phyloP scores from a whole-genome alignment of 2,797 vertebrate genomes.

The Cyprinodon diabolis region DNA sequence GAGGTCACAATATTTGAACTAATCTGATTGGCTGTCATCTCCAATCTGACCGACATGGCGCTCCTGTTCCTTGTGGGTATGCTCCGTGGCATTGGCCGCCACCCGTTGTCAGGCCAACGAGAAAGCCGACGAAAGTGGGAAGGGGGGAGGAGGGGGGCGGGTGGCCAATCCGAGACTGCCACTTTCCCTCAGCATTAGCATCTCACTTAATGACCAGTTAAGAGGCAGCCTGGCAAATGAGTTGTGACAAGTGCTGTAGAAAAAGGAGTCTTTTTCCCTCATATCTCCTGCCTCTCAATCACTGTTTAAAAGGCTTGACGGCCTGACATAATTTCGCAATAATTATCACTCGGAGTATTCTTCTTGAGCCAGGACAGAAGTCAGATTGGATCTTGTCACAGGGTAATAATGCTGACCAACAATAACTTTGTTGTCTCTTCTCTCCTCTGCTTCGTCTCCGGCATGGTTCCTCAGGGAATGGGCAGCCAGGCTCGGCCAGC shows the following conservation, averaged over 20 bases:
- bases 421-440: conserved; percentile 82
- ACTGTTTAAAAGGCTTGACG: conserved; percentile 91
- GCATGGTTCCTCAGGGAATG: conserved; percentile 85
- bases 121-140: conserved; percentile 79
- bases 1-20: conserved; percentile 85
- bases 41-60: conserved; percentile 82
- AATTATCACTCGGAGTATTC: conserved; percentile 98
- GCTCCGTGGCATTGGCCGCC: conserved; percentile 79
- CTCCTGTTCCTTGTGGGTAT: conserved; percentile 86
- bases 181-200: conserved; percentile 98
- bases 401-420: conserved; percentile 91
- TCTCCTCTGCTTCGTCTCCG: conserved; percentile 59
- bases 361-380: conserved; percentile 85
- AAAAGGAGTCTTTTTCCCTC: conserved; percentile 89
- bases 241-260: conserved; percentile 95
- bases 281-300: conserved; percentile 92
- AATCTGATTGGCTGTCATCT: conserved; percentile 91
- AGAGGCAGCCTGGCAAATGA: conserved; percentile 94
- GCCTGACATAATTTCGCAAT: conserved; percentile 97
- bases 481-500: conserved; percentile 80
- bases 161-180: conserved; percentile 93
- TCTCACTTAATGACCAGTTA: conserved; percentile 97
- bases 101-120: conserved; percentile 88
- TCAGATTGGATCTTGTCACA: conserved; percentile 92
- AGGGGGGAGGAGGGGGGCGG: conserved; percentile 62